A percentile compares a stretch with the other conserved stretches of the same genome.
Evolutionary conservation across 2,888 invertebrate genomes (phyloP).

Genomic region (Ectemnius continuus): DNA sequence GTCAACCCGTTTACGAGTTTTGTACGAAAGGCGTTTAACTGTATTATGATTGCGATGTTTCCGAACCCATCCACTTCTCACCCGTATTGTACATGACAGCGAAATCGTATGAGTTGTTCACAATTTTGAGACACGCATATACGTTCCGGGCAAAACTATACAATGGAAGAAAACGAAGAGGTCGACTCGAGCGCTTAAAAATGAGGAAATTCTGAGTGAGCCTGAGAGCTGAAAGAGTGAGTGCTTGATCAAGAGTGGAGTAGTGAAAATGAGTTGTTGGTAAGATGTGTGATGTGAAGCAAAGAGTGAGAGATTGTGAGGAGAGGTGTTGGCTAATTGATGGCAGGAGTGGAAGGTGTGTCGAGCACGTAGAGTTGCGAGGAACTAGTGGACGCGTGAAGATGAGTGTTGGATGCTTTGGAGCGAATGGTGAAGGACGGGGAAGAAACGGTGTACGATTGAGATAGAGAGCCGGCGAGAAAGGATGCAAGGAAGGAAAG

Average conservation of each 20-base stretch:
- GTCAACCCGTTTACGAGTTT: conserved; percentile 28
- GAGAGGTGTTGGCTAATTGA: no score
- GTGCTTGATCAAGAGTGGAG: conserved; percentile 11
- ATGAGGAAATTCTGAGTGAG: conserved; percentile 30
- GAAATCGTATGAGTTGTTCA: conserved; percentile 75
- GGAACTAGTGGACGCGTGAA: background rate
- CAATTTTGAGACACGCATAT: conserved; percentile 76
- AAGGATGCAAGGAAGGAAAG: conserved; percentile 20
- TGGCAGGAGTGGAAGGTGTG: no score
- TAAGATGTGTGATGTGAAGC: background rate
- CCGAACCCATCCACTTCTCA: conserved; percentile 65
- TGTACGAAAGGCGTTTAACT: conserved; percentile 54
- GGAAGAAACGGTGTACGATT: background rate
- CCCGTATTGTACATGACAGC: conserved; percentile 75
- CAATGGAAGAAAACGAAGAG: conserved; percentile 53
- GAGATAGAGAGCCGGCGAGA: conserved; percentile 12
- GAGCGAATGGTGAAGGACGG: background rate
- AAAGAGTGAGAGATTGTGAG: background rate
- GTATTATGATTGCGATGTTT: conserved; percentile 70
- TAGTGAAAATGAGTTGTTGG: background rate
- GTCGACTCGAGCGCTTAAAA: conserved; percentile 56
- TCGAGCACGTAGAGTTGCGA: background rate
- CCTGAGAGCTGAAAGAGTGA: conserved; percentile 21
- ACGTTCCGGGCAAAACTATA: conserved; percentile 69
- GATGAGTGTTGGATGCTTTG: background rate